Evolutionary conservation across 1,140 invertebrate genomes (phyloP), one percentile per base, ranked within the genome.

Genomic region (Coptotermes formosanus): DNA sequence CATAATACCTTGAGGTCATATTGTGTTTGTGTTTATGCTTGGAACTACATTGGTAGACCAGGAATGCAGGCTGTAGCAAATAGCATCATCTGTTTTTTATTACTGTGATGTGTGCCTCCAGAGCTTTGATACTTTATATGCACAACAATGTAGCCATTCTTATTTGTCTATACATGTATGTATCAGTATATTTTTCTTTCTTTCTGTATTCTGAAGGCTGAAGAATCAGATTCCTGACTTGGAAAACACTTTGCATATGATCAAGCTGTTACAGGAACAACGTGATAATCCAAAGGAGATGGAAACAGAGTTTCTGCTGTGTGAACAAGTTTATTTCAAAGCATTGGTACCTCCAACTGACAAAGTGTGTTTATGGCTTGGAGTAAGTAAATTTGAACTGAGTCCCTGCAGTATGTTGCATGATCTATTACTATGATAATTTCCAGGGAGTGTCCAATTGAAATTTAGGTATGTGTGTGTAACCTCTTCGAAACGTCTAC

Each of bases 361-460:
- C 88, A 98, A 95, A 90, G 98, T 99, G 25, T 98, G 96, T 89
- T 92, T 99, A n/a, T 99, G 98, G 98, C 92, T 99, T 86, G 98
- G 98, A 45, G 94, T 94, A 92, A 91, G 91, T 92, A 21, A 16
- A 55, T 55, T 55, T 55, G 14, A 55, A 1, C 52, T 12, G 52
- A 55, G 2, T 55, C 52, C 52, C 3, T 55, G 52, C 2, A 8
- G 19, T 55, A 0, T 55, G 19, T 55, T 55, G 52, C 52, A 21
- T 16, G 19, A 55, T 55, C 19, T 12, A 55, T 4, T 38, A 38
- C 38, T 4, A 38, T 48, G 9, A 55, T 55, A 55, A 19, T 55
- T 16, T 16, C 14, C 19, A 55, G 52, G 19, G 19, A 55, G 14
- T 55, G 14, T 19, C 14, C 14, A 55, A 21, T 19, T 55, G 14